Percentiles rank a stretch among this genome's conserved stretches.
phyloP scores from a whole-genome alignment of 2,797 vertebrate genomes.

The Ctenopoma multispine region DNA sequence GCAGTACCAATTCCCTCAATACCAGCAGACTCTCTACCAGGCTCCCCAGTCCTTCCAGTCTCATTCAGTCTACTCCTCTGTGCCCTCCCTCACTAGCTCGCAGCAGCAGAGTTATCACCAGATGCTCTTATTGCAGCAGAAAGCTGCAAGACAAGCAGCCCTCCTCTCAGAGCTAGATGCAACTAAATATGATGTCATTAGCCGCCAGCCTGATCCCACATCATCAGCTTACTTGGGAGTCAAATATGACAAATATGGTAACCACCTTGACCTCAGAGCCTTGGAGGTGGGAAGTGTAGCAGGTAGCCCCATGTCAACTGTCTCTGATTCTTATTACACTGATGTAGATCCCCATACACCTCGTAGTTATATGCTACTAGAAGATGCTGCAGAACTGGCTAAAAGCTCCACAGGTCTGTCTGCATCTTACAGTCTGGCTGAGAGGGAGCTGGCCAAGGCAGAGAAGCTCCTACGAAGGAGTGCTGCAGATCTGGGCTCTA shows the following conservation, averaged over 20 bases:
- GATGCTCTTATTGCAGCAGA: conserved; percentile 94
- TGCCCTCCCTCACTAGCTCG: conserved; percentile 92
- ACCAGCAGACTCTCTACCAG: conserved; percentile 92
- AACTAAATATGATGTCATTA: conserved; percentile 95
- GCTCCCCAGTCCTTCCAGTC: conserved; percentile 93
- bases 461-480: conserved; percentile 91
- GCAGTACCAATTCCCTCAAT: conserved; percentile 90
- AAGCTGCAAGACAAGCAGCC: conserved; percentile 92
- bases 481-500: conserved; percentile 90
- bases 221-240: conserved; percentile 89
- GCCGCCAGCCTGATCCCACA: conserved; percentile 90
- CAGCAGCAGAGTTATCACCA: conserved; percentile 92
- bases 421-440: conserved; percentile 93
- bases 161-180: conserved; percentile 92
- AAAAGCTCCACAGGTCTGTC: conserved; percentile 91
- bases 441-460: conserved; percentile 95
- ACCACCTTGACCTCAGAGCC: conserved; percentile 93
- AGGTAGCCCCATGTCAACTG: conserved; percentile 93
- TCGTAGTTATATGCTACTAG: conserved; percentile 94
- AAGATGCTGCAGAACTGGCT: conserved; percentile 95
- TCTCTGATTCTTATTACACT: conserved; percentile 96
- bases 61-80: conserved; percentile 96
- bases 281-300: conserved; percentile 93
- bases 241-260: conserved; percentile 89
- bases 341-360: conserved; percentile 93